Base-by-base conservation (phyloP, 2,888 invertebrate genomes). In the Calliphora vomitoria region DNA sequence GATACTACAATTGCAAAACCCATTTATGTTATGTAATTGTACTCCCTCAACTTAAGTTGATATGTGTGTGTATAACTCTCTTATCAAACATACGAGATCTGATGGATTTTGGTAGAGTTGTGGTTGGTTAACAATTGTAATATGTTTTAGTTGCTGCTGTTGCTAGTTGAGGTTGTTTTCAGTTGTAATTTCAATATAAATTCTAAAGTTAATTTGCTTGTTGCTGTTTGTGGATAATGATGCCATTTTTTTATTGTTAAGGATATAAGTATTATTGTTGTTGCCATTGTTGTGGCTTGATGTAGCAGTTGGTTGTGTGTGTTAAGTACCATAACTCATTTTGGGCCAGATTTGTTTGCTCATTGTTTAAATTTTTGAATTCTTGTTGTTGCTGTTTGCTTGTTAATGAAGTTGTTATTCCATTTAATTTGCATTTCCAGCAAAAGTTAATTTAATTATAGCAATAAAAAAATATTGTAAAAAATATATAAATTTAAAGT, bases 191-290 rank as follows among this genome's bases (percentile, higher is more conserved):
- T 69, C 83, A 76, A 87, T 87, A 72, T 83, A 87, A 60, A 87
- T 87, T 83, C 83, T 66, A 76, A 76, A 80, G 86, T 87, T 87
- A 75, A 83, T 87, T 87, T 87, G 72, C 50, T 82, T 80, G 58
- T 15, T 69, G 47, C 41, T 50, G 55, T 41, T 76, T 69, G 53
- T 60, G 75, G 38, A 38, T 68, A 69, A 79, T 82, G 53, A 74
- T 74, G 58, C 55, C 6, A 62, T 10, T 60, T 62, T n/a, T 50
- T 68, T 62, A 4, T 58, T 71, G 38, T 31, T 85, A 44, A 68
- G 35, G 60, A 44, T 60, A 55, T 44, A 58, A 44, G 60, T 11
- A 55, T 62, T 64, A 44, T 15, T 50, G 18, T 68, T 68, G 60
- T 41, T 84, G 75, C 58, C 58, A 62, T 41, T 62, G 60, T 62